A percentile compares a stretch with the other conserved stretches of the same genome.
Evolutionary conservation across 2,113 vertebrate species (phyloP).

Genomic region (Microcebus tavaratra): DNA sequence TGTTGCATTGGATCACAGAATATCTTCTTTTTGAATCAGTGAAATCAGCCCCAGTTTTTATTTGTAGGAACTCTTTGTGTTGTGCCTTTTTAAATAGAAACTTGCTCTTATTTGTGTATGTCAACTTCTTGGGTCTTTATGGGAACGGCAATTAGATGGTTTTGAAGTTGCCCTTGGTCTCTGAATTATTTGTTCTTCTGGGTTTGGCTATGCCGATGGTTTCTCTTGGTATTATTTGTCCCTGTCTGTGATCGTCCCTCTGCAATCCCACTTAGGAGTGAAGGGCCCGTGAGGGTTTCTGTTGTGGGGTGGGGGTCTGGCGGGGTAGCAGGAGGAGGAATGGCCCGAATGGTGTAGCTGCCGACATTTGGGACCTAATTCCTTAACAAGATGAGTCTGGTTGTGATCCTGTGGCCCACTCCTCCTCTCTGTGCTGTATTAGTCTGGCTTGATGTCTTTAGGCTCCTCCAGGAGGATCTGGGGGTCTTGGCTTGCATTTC

Average conservation of each 20-base stretch:
- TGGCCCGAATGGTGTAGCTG: fast-evolving
- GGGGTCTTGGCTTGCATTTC: not conserved
- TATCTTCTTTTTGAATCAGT: not conserved
- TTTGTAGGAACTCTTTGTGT: not conserved
- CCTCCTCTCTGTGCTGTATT: not conserved
- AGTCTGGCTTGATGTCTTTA: not conserved
- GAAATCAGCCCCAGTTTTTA: not conserved
- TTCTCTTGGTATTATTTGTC: not conserved
- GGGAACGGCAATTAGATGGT: not conserved
- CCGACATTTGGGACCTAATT: not conserved
- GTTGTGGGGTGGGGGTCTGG: not conserved
- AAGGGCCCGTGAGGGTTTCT: not conserved
- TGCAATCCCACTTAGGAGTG: not conserved
- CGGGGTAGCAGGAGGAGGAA: fast-evolving
- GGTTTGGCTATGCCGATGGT: fast-evolving
- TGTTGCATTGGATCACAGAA: not conserved
- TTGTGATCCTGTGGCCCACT: fast-evolving
- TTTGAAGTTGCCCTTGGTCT: not conserved
- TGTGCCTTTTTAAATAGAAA: conserved; percentile 15
- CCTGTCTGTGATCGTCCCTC: not conserved
- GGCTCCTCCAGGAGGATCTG: not conserved
- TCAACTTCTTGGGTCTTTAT: not conserved
- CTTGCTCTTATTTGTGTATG: not conserved
- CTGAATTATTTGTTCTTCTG: not conserved
- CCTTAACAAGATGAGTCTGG: not conserved